Evolutionary conservation across 2,113 vertebrate genomes (phyloP).

Genomic region (Lepus americanus): DNA sequence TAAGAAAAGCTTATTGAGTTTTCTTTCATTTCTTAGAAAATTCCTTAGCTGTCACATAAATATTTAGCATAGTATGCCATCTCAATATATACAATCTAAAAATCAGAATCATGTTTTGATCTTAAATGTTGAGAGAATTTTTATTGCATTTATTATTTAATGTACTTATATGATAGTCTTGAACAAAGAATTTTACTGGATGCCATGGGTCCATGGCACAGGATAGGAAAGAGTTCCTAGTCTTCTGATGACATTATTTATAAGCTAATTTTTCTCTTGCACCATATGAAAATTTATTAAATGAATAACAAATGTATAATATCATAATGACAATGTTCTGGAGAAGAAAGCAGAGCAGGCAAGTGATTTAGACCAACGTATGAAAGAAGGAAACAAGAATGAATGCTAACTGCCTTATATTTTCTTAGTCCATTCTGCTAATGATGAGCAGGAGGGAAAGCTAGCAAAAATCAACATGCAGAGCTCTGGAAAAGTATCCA

Average conservation of each 20-base stretch:
- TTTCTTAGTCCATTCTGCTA: background rate
- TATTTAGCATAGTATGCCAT: conserved; percentile 42
- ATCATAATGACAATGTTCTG: background rate
- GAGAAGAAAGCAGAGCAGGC: background rate
- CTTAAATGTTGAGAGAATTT: background rate
- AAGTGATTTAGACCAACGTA: background rate
- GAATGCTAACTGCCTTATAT: background rate
- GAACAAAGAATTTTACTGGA: background rate
- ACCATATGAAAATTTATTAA: background rate
- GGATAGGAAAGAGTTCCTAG: background rate
- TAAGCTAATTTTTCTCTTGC: background rate
- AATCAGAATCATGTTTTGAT: background rate
- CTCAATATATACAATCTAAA: background rate
- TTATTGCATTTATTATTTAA: conserved; percentile 42
- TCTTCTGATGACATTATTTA: conserved; percentile 24
- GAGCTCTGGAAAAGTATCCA: background rate
- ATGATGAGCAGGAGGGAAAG: background rate
- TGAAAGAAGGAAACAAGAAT: background rate
- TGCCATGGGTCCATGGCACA: background rate
- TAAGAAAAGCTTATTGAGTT: conserved; percentile 42
- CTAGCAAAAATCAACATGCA: background rate
- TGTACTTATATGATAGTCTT: conserved; percentile 20
- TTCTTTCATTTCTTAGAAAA: conserved; percentile 48
- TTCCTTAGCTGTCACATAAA: conserved; percentile 52
- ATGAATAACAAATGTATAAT: background rate